Evolutionary conservation across 2,888 invertebrate genomes (phyloP), one percentile per base, ranked within the genome.

Genomic region (Melieria omissa): DNA sequence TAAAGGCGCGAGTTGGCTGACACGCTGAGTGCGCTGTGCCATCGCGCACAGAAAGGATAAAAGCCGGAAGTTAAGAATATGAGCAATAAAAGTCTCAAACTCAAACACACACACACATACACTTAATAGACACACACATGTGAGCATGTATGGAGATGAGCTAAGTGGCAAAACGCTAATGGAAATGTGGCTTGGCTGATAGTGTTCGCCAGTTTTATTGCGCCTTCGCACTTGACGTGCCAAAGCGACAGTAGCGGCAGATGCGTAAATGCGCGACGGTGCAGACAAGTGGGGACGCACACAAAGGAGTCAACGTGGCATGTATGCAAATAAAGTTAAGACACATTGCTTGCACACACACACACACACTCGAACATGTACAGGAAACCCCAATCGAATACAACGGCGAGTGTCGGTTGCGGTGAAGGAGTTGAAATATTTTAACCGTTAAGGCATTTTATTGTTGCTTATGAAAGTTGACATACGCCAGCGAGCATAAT

Each of bases 31-130:
- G 69, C 41, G 46, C 45, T 52, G 45, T 12, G 54, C 62, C 63
- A 42, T 16, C 46, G 63, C 54, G 69, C 62, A 41, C 55, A 46
- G 71, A 67, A 73, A 76, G 76, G 74, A 76, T 76, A 76, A 76
- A 77, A 75, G 75, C 74, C 77, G 77, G 77, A 77, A 75, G 76
- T 71, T 65, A 73, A 58, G 52, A 70, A 70, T 70, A 65, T 60
- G 52, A 61, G 70, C 49, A 66, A 66, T 62, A 71, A 61, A 61
- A 55, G 60, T 65, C 46, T 46, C 65, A n/a, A 47, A 65, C 46
- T 12, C 58, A 10, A 6, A 12, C 47, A 9, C 29, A 58, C 41
- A 47, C 49, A 47, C 46, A 47, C 2, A 6, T 7, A 5, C 47
- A 69, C 29, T 2, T 29, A 29, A 29, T 29, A 29, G 29, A 29